Evolutionary conservation across 2,797 vertebrate genomes (phyloP).

Genomic region (Sebastes taczanowskii): DNA sequence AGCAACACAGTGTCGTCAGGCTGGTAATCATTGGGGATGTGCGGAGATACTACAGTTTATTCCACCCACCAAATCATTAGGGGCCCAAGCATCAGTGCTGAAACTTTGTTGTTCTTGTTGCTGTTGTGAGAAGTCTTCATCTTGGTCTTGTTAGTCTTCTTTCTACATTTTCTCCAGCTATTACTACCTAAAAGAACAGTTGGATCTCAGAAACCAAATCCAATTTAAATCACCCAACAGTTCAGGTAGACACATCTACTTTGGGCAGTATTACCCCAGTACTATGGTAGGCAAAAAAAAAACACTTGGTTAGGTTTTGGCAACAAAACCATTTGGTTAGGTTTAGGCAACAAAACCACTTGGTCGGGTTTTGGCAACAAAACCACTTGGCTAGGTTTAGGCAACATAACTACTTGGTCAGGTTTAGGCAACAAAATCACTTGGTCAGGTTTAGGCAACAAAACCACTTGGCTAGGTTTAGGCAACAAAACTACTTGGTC

Average conservation of each 20-base stretch:
- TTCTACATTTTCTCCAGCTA: background rate
- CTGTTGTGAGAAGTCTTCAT: background rate
- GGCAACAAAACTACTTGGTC: no score
- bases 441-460: accelerated
- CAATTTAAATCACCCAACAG: background rate
- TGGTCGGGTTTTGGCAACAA: background rate
- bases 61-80: background rate
- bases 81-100: background rate
- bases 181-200: background rate
- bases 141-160: background rate
- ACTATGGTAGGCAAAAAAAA: background rate
- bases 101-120: background rate
- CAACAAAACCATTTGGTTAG: no score
- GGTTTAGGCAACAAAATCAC: no score
- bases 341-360: background rate
- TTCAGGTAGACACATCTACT: background rate
- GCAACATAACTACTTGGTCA: no score
- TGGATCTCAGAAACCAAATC: background rate
- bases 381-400: no score
- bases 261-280: background rate
- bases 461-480: accelerated
- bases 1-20: background rate
- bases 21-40: constrained; percentile 1
- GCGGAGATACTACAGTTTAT: constrained; percentile 5
- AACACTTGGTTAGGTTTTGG: no score